Evolutionary conservation across 2,113 vertebrate species (phyloP), one percentile per base, ranked within the genome.

Genomic region (Gymnarchus niloticus): DNA sequence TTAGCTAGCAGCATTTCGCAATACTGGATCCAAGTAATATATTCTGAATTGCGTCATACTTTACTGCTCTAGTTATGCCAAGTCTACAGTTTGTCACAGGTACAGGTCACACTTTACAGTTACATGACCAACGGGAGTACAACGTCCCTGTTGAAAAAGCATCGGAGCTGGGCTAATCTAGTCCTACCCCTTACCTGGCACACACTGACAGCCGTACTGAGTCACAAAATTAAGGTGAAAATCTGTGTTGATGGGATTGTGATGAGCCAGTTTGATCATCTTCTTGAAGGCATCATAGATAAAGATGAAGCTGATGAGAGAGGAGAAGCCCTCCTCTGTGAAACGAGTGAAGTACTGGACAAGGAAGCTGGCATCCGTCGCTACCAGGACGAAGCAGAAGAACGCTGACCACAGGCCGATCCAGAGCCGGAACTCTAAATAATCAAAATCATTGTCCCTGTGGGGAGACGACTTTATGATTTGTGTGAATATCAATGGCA

Each of bases 201-300:
- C 8, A 84, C 98, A 99, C 88, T 86, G 90, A 89, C 98, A 99
- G 89, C 92, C 93, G 78, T 97, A 98, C 37, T 89, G 94, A 0
- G 96, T 99, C 88, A 96, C 89, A 1, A 95, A 91, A 84, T 97
- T 91, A 88, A 93, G 90, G 87, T 92, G 92, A 86, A 94, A 99
- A 7, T 93, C 9, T 0, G 95, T 82, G 90, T 98, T 96, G 87
- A 99, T 98, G 0, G 96, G 97, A 88, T 99, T 96, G 90, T 98
- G 91, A 84, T 98, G 93, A 0, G 96, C 95, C 86, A 99, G 92
- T 87, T 98, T 98, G 83, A 98, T 95, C 97, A 99, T 99, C 93
- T 99, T 99, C 91, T 99, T 99, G 91, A 99, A 99, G 81, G 98
- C 96, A 59, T 99, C 98, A 0, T 99, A 99, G 88, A 99, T 99